phyloP scores from a whole-genome alignment of 2,888 invertebrate genomes.

The Thereva nobilitata region DNA sequence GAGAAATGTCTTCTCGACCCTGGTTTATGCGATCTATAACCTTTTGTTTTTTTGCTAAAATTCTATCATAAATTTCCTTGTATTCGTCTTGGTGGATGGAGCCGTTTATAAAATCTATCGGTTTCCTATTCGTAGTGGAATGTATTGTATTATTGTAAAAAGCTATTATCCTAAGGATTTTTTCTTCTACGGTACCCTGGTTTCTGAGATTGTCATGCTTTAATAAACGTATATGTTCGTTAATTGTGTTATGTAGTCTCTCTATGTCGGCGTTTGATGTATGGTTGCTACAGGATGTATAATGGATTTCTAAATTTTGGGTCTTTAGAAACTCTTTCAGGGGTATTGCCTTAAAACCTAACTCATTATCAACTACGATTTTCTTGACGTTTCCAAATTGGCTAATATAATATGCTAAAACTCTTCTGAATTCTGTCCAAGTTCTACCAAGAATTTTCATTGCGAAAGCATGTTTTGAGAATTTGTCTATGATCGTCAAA shows the following conservation, averaged over 20 bases:
- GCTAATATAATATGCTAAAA: slow-evolving; percentile 37
- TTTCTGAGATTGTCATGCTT: slow-evolving; percentile 38
- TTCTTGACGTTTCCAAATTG: slow-evolving; percentile 39
- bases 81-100: slow-evolving; percentile 26
- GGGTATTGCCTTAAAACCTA: slow-evolving; percentile 43
- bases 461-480: slow-evolving; percentile 44
- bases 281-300: slow-evolving; percentile 40
- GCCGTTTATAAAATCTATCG: slow-evolving; percentile 15
- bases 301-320: slow-evolving; percentile 40
- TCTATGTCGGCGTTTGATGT: slow-evolving; percentile 43
- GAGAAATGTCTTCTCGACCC: slow-evolving; percentile 15
- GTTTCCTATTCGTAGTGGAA: slow-evolving; percentile 22
- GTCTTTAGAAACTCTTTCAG: slow-evolving; percentile 40
- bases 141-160: slow-evolving; percentile 44
- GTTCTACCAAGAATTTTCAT: slow-evolving; percentile 39
- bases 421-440: slow-evolving; percentile 42
- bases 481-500: slow-evolving; percentile 45
- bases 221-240: slow-evolving; percentile 43
- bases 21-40: slow-evolving; percentile 37
- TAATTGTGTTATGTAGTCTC: slow-evolving; percentile 42
- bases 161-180: slow-evolving; percentile 41
- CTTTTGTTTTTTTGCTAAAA: slow-evolving; percentile 28
- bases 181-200: slow-evolving; percentile 41
- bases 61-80: slow-evolving; percentile 8
- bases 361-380: slow-evolving; percentile 41